A percentile compares a stretch with the other conserved stretches of the same genome.
Conservation (phyloP, 2,888 invertebrate genomes). For the Melipona bicolor region DNA sequence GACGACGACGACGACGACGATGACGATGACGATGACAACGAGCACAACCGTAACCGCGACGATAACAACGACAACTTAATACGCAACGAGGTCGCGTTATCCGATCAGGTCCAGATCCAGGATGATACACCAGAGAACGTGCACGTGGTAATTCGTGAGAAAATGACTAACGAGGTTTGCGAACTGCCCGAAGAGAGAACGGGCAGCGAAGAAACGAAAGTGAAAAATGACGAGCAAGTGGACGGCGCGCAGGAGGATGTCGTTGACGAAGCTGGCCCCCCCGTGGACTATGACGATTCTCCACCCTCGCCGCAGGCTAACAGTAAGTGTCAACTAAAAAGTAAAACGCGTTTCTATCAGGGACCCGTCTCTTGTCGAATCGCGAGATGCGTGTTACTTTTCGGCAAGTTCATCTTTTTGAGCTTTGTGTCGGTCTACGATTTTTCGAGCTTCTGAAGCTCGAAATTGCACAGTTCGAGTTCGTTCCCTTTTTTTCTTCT, state of each 20-base stretch:
- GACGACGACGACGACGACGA: background rate
- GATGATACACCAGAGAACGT: background rate
- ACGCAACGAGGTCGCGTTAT: background rate
- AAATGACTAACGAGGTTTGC: slow-evolving; percentile 10
- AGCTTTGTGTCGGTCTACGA: slow-evolving; percentile 46
- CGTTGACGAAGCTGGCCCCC: slow-evolving; percentile 78
- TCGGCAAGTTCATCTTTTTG: slow-evolving; percentile 33
- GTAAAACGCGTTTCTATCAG: slow-evolving; percentile 37
- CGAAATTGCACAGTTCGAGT: too few species aligned
- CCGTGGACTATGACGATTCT: slow-evolving; percentile 79
- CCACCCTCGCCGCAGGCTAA: slow-evolving; percentile 61
- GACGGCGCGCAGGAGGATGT: slow-evolving; percentile 38
- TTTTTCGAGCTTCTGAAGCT: slow-evolving; percentile 19
- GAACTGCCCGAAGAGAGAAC: slow-evolving; percentile 9
- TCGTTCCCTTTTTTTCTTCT: background rate
- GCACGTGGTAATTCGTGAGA: slow-evolving; percentile 2
- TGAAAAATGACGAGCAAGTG: slow-evolving; percentile 66
- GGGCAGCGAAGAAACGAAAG: slow-evolving; percentile 16
- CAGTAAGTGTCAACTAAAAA: slow-evolving; percentile 70
- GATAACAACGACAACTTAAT: background rate
- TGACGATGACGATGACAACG: background rate
- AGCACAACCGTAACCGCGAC: background rate
- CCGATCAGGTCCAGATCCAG: background rate
- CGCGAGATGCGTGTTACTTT: slow-evolving; percentile 20
- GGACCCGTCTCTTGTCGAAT: slow-evolving; percentile 6